These are phyloP conservation scores for Spodoptera frugiperda DNA, from an alignment of 1,140 invertebrate species.

Conservation along the genomic window DNA sequence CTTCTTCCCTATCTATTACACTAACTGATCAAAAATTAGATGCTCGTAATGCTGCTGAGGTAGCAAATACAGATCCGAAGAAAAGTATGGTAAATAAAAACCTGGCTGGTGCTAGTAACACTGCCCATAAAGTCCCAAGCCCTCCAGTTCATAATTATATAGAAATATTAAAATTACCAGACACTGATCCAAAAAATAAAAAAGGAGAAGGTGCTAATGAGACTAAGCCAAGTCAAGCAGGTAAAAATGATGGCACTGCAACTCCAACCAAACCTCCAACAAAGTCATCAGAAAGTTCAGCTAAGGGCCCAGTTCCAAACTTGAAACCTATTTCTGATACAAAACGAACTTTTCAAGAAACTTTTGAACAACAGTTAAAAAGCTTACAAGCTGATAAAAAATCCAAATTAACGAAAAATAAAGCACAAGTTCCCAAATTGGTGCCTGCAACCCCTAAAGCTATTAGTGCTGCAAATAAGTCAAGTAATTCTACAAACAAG, in stretches of 20 bases:
- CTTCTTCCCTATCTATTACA: constrained; percentile 87
- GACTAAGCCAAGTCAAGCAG: constrained; percentile 58
- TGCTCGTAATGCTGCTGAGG: constrained; percentile 65
- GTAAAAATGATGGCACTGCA: constrained; percentile 62
- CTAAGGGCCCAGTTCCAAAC: constrained; percentile 85
- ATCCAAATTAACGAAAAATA: constrained; percentile 79
- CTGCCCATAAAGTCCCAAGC: constrained; percentile 78
- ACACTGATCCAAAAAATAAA: constrained; percentile 75
- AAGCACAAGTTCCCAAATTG: constrained; percentile 81
- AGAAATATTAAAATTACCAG: constrained; percentile 87
- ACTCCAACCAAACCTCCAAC: constrained; percentile 59
- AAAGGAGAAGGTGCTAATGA: constrained; percentile 65
- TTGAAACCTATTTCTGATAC: constrained; percentile 85
- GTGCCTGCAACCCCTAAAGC: constrained; percentile 77
- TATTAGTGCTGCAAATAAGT: constrained; percentile 73
- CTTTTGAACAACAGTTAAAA: constrained; percentile 83
- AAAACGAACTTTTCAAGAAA: constrained; percentile 85
- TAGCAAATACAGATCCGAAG: constrained; percentile 66
- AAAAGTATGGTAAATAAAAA: constrained; percentile 78
- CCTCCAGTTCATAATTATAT: constrained; percentile 87
- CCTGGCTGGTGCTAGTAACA: constrained; percentile 63
- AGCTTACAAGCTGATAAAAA: constrained; percentile 81
- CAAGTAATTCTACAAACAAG: constrained; percentile 62
- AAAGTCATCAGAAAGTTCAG: constrained; percentile 73
- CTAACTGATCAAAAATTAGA: constrained; percentile 86